Evolutionary conservation across 92 coral and sea anemone genomes (phyloP).

Genomic region (Parazoanthus darwini): DNA sequence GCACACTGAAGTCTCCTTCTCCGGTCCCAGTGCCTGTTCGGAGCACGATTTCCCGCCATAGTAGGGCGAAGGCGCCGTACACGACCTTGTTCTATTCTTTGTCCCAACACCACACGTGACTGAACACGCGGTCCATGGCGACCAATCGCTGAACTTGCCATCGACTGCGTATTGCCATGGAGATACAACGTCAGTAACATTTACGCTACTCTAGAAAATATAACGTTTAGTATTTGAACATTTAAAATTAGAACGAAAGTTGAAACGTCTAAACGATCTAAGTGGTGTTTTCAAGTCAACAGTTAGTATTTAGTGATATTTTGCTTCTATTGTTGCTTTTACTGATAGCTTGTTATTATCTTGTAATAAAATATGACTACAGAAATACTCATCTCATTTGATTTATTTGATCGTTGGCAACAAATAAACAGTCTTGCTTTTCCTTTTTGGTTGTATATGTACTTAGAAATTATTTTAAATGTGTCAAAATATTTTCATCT

Average conservation of each 20-base stretch:
- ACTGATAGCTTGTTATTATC: no score
- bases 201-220: background rate
- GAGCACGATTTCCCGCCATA: conserved; percentile 94
- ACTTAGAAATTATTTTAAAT: no score
- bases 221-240: background rate
- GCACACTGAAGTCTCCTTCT: conserved; percentile 72
- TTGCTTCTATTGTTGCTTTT: no score
- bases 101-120: conserved; percentile 92
- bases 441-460: no score
- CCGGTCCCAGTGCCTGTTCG: conserved; percentile 88
- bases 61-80: conserved; percentile 80
- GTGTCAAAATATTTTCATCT: no score
- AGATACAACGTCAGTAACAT: background rate
- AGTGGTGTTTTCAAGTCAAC: background rate
- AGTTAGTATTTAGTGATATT: background rate
- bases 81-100: conserved; percentile 87
- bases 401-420: no score
- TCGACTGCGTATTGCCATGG: conserved; percentile 56
- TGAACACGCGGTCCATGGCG: conserved; percentile 93
- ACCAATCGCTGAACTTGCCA: conserved; percentile 90
- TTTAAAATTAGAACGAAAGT: no score
- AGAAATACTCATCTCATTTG: no score
- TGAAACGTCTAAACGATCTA: no score
- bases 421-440: no score
- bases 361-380: no score